Percentiles rank a stretch among this genome's conserved stretches.
Evolutionary conservation across 2,113 vertebrate species (phyloP).

Genomic region (Nibea coibor): DNA sequence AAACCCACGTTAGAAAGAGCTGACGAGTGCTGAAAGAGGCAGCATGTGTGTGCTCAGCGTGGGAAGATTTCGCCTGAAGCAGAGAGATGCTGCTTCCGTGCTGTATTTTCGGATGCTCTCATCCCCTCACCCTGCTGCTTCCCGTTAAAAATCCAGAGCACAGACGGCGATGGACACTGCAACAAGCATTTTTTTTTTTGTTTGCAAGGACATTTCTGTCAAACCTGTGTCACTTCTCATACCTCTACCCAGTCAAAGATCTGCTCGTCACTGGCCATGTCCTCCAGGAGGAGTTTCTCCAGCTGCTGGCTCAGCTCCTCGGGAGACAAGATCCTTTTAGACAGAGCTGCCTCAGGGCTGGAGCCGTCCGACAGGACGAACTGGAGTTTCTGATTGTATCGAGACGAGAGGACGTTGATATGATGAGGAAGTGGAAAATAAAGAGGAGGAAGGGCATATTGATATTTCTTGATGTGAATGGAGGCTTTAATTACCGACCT

Average conservation of each 20-base stretch:
- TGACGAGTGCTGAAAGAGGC: neutral
- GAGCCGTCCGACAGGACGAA: constrained; percentile 88
- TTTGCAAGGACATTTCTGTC: neutral
- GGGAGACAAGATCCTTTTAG: constrained; percentile 86
- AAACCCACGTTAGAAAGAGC: neutral
- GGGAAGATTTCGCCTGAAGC: neutral
- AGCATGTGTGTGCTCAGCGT: neutral
- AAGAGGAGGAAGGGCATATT: neutral
- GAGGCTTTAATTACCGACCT: constrained; percentile 80
- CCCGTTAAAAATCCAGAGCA: too few relatives aligned
- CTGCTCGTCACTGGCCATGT: constrained; percentile 94
- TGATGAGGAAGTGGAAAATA: neutral
- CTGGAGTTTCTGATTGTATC: constrained; percentile 89
- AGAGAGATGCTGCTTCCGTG: neutral
- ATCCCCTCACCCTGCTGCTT: neutral
- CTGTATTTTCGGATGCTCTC: neutral
- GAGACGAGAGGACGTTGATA: neutral
- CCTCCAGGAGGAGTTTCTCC: constrained; percentile 93
- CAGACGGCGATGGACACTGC: neutral
- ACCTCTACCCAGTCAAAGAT: constrained; percentile 99
- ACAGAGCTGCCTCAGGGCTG: constrained; percentile 85
- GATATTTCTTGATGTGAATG: neutral
- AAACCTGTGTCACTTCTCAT: constrained; percentile 12
- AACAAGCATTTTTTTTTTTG: neutral
- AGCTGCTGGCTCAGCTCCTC: constrained; percentile 92